Percentiles rank a stretch among this genome's conserved stretches.
Evolutionary conservation across 2,113 vertebrate species (phyloP).

Genomic region (Numida meleagris): DNA sequence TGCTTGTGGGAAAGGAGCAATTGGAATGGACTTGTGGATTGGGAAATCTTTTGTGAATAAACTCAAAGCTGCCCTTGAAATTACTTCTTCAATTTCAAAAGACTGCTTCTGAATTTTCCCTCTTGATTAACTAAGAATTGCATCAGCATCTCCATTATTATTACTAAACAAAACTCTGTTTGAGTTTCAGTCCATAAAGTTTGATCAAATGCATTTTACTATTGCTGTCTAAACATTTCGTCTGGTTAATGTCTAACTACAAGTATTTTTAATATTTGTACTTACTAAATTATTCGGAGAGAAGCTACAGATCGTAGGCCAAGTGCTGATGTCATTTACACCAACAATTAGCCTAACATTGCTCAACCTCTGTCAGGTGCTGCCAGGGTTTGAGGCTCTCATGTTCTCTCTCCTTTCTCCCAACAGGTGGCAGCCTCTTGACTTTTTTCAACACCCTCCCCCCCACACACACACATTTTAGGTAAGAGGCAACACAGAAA

Average conservation of each 20-base stretch:
- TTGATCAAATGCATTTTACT: slow-evolving; percentile 60
- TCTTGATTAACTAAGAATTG: slow-evolving; percentile 41
- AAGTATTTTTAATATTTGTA: slow-evolving; percentile 74
- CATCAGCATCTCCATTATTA: slow-evolving; percentile 51
- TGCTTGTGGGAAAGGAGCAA: neutral
- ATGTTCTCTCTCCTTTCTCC: slow-evolving; percentile 17
- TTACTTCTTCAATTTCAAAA: slow-evolving; percentile 27
- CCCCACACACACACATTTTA: neutral
- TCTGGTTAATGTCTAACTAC: slow-evolving; percentile 65
- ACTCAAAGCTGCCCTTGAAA: slow-evolving; percentile 6
- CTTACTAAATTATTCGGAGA: slow-evolving; percentile 63
- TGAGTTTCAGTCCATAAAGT: slow-evolving; percentile 70
- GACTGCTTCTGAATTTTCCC: neutral
- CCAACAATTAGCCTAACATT: slow-evolving; percentile 40
- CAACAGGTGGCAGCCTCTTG: slow-evolving; percentile 78
- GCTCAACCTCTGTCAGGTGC: slow-evolving; percentile 12
- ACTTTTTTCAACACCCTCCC: slow-evolving; percentile 57
- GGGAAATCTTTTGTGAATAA: neutral
- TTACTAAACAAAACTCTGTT: slow-evolving; percentile 65
- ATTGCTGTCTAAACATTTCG: slow-evolving; percentile 68
- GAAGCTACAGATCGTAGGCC: slow-evolving; percentile 52
- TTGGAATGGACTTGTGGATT: neutral
- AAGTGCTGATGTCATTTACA: slow-evolving; percentile 64
- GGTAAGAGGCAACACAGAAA: neutral
- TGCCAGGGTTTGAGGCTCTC: neutral